Evolutionary conservation across 2,888 invertebrate genomes (phyloP), one percentile per base, ranked within the genome.

Genomic region (Protonemura montana): DNA sequence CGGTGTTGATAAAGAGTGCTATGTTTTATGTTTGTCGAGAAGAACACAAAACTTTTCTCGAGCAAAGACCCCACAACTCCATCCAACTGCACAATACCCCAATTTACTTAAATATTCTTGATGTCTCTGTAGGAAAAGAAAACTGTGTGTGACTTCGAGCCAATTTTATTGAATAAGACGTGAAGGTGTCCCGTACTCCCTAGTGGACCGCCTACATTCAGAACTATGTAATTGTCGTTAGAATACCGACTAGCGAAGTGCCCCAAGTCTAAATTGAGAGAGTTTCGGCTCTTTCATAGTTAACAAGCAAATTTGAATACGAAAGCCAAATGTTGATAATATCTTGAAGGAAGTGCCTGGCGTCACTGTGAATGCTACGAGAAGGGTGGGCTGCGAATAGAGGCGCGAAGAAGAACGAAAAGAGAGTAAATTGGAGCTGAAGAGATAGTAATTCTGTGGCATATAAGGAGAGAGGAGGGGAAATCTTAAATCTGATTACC

Each of bases 371-470:
- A 35, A 35, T 59, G 76, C 85, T 41, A 41, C 5, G 3, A 27
- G 78, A 85, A 84, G 76, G 77, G 84, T 35, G 41, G 42, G 82
- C n/a, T 29, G n/a, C n/a, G 29, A 30, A 85, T 25, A 78, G 41
- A 85, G 28, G 30, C 26, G 30, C 78, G 30, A 35, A 80, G 35
- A 82, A 81, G 86, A 76, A 85, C 35, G 78, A 28, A 77, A 85
- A 76, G 29, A 59, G 82, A 85, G 80, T 81, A 87, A 87, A 87
- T 87, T 87, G 87, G 76, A 85, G 30, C 82, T 87, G 86, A 86
- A 86, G 85, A 86, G 86, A 81, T 83, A 85, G 87, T 87, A 87
- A 87, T 87, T 87, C 82, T 87, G 87, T 85, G 86, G 87, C 86
- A 42, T 59, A 59, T 59, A 59, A 41, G 26, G 28, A 35, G 28